phyloP scores from a whole-genome alignment of 2,797 vertebrate species.

The Hipposideros larvatus region DNA sequence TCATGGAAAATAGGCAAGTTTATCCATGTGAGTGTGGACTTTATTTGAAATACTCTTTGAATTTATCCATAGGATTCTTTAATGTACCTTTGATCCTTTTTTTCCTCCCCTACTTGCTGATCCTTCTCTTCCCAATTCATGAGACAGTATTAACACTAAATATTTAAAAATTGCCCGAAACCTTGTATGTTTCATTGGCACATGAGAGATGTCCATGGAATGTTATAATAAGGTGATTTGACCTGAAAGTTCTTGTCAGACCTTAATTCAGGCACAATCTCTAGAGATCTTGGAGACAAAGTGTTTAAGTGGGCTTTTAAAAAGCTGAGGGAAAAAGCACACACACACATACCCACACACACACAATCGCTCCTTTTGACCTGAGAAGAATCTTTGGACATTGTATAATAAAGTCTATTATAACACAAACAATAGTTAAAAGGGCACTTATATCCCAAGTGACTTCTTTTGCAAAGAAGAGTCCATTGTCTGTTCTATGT shows the following conservation, averaged over 20 bases:
- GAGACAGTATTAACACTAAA: neutral
- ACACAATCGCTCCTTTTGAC: slow-evolving; percentile 36
- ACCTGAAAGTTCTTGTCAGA: slow-evolving; percentile 9
- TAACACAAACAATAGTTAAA: slow-evolving; percentile 51
- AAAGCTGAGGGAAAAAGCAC: neutral
- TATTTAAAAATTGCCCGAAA: slow-evolving; percentile 42
- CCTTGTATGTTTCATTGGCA: neutral
- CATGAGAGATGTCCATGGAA: neutral
- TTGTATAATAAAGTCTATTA: slow-evolving; percentile 30
- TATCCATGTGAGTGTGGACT: neutral
- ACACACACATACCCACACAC: neutral
- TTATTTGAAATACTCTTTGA: neutral
- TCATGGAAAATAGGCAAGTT: neutral
- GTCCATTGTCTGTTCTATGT: slow-evolving; percentile 5
- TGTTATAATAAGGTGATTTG: slow-evolving; percentile 2
- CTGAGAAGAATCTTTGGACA: slow-evolving; percentile 42
- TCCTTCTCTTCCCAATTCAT: neutral
- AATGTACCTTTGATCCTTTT: neutral
- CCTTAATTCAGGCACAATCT: slow-evolving; percentile 17
- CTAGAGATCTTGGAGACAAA: neutral
- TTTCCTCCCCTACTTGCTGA: neutral
- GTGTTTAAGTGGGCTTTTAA: slow-evolving; percentile 41
- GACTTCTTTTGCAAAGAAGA: slow-evolving; percentile 53
- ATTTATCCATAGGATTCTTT: neutral
- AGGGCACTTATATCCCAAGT: slow-evolving; percentile 13